Base-by-base conservation (phyloP, 2,888 invertebrate species). In the Tachystola acroxantha region DNA sequence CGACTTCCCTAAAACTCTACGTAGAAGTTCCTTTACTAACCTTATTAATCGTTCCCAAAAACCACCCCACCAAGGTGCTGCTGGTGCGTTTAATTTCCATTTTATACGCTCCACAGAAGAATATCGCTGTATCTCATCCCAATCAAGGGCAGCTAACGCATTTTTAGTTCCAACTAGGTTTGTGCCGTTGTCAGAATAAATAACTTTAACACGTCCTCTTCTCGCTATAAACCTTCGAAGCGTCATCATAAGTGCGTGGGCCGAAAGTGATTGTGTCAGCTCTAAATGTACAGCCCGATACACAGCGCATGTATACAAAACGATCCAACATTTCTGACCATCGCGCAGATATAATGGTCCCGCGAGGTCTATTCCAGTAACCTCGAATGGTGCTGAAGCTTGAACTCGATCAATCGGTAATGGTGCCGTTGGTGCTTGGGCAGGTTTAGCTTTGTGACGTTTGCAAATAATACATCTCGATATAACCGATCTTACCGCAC, bases 261-360 rank as follows among this genome's bases (percentile, higher is more conserved):
- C 36, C 6, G 36, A 36, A 12, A 42, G 28, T 5, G 39, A 31
- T 16, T 31, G 22, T 5, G 20, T 22, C 1, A 39, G 14, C 27
- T 39, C 36, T 10, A 42, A 14, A 10, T 42, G 39, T 7, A 42
- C 22, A 4, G 42, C 42, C 1, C 42, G 30, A 22, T 34, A 42
- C 7, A 29, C 28, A 3, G 39, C 39, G 14, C 39, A 39, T 0
- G 42, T 38, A 11, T 36, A 42, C 3, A 42, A 30, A 3, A 36
- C 42, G 6, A 42, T 36, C 42, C 39, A 42, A 10, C 26, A 12
- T 25, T 42, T 42, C 3, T 26, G 2, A 1, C 33, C 26, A 1
- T 26, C 27, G 3, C 11, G 12, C 12, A 42, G 10, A 1, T 12
- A n/a, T 12, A 42, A 29, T 11, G 42, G 42, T 6, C 39, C 39